Base-by-base conservation (phyloP, 2,113 vertebrate genomes). In the Melanerpes formicivorus region DNA sequence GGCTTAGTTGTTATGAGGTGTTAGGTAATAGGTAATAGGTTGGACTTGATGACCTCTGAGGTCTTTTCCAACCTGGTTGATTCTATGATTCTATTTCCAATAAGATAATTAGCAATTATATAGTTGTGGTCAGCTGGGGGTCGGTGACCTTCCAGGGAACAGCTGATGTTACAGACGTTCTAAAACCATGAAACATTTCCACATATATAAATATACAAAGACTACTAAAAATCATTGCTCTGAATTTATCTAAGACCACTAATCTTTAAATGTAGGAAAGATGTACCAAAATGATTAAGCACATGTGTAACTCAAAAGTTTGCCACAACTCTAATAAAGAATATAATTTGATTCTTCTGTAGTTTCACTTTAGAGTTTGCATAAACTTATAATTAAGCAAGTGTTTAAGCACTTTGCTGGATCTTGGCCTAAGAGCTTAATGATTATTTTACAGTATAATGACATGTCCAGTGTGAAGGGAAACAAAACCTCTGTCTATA, bases 401-500 rank as follows among this genome's bases (percentile, higher is more conserved):
- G 59, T 56, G 59, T 72, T 95, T 90, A 94, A 95, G 72, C 81
- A 62, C 46, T 94, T 90, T 89, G 18, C 90, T 96, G 95, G 89
- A 95, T 92, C 87, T 93, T 94, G 90, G 89, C 94, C 93, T 96
- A 96, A 95, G 89, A 95, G 80, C 59, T 93, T 97, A 97, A 97
- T 97, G 92, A 97, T 95, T 97, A 95, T 97, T 96, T 94, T 97
- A 95, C 84, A 91, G 67, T 91, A 90, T 96, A 95, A 91, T 96
- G 93, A 97, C 95, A 97, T 97, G 96, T 92, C 93, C 97, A 96
- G 94, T 96, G 91, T 92, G 95, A 96, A 80, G 94, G 62, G 77
- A 95, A 97, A 97, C 97, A 97, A 96, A 87, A 96, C 95, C 95
- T 96, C 89, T 88, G 88, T 93, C 90, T 97, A 91, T 95, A 90